These are phyloP conservation scores for Diabrotica undecimpunctata DNA, from an alignment of 1,140 invertebrate genomes.

Conservation along the genomic window DNA sequence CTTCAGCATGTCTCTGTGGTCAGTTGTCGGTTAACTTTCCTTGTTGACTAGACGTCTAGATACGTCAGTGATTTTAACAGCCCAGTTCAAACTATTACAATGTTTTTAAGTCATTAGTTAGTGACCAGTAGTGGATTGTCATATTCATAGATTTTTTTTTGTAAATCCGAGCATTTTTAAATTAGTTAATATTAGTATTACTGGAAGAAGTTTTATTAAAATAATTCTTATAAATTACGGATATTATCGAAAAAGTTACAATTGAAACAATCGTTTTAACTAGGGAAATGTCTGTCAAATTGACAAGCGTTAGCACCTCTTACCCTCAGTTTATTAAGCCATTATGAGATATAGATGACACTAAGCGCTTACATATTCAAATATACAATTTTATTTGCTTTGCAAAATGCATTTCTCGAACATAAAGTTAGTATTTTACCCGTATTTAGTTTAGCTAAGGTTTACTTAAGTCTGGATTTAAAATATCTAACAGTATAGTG, in stretches of 20 bases:
- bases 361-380: slow-evolving; percentile 22
- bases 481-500: slow-evolving; percentile 8
- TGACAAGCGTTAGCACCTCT: slow-evolving; percentile 17
- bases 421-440: slow-evolving; percentile 11
- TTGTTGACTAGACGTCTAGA: neutral
- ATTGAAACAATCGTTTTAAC: slow-evolving; percentile 10
- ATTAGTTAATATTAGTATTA: slow-evolving; percentile 21
- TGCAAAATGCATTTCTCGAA: slow-evolving; percentile 4
- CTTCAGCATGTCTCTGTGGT: neutral
- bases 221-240: slow-evolving; percentile 35
- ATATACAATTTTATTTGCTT: slow-evolving; percentile 12
- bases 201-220: slow-evolving; percentile 34
- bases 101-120: slow-evolving; percentile 18
- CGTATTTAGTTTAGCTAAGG: slow-evolving; percentile 15
- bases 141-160: slow-evolving; percentile 28
- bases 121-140: slow-evolving; percentile 37
- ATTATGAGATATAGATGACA: slow-evolving; percentile 44
- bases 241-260: slow-evolving; percentile 41
- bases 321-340: slow-evolving; percentile 20
- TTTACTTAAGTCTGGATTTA: slow-evolving; percentile 17
- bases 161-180: slow-evolving; percentile 33
- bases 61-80: neutral
- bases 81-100: neutral
- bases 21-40: neutral
- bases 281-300: slow-evolving; percentile 16